phyloP scores from a whole-genome alignment of 2,888 invertebrate genomes.

The Brachyptera putata region DNA sequence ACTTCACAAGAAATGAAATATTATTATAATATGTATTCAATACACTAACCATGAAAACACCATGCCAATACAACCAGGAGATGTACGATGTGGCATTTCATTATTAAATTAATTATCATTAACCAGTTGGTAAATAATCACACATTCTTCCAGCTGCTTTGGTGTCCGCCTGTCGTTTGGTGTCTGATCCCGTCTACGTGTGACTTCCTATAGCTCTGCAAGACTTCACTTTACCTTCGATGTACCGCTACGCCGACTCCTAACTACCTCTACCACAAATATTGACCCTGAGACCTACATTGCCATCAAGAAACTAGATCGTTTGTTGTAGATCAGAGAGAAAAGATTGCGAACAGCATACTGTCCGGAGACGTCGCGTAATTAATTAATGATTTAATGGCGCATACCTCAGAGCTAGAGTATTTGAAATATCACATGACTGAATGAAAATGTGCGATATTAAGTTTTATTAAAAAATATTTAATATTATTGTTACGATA shows the following conservation, averaged over 20 bases:
- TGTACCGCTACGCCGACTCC: constrained; percentile 6
- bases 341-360: too few species aligned
- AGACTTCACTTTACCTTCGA: background rate
- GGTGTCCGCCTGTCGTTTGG: background rate
- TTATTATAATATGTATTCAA: background rate
- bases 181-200: background rate
- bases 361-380: too few species aligned
- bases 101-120: background rate
- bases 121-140: background rate
- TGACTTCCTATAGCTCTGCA: background rate
- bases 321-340: too few species aligned
- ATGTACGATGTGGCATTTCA: background rate
- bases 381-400: too few species aligned
- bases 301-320: background rate
- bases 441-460: too few species aligned
- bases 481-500: too few species aligned
- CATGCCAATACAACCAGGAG: background rate
- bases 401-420: too few species aligned
- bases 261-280: constrained; percentile 9
- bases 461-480: too few species aligned
- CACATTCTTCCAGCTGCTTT: constrained; percentile 1
- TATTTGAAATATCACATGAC: too few species aligned
- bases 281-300: constrained; percentile 17
- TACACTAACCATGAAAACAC: background rate
- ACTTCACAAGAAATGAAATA: background rate